A percentile compares a stretch with the other conserved stretches of the same genome.
These are phyloP conservation scores for Cylloceria caligata DNA, from an alignment of 2,888 invertebrate genomes.

Conservation along the genomic window DNA sequence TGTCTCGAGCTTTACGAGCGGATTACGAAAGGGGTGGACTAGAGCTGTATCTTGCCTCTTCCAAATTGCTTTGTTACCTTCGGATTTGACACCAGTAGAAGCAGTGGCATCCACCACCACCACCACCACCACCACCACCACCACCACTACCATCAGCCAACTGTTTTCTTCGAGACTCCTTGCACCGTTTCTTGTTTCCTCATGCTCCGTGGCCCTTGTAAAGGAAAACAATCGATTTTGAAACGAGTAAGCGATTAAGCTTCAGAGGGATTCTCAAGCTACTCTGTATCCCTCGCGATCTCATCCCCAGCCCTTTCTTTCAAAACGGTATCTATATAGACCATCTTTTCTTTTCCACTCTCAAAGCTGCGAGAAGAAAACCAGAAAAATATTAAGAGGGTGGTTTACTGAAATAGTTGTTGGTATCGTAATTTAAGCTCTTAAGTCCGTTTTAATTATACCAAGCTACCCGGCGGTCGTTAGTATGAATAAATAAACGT, in stretches of 20 bases:
- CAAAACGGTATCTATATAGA: no score
- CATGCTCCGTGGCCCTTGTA: background rate
- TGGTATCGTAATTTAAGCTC: constrained; percentile 51
- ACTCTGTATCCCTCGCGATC: constrained; percentile 9
- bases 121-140: constrained; percentile 14
- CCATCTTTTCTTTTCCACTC: background rate
- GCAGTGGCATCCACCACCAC: constrained; percentile 3
- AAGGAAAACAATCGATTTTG: constrained; percentile 45
- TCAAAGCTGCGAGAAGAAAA: background rate
- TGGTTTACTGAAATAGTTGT: constrained; percentile 21
- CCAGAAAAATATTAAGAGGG: constrained; percentile 15
- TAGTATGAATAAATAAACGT: constrained; percentile 81
- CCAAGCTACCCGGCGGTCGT: constrained; percentile 74
- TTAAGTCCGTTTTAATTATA: constrained; percentile 73
- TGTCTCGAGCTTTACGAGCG: constrained; percentile 64
- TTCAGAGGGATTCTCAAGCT: constrained; percentile 22
- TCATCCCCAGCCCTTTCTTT: background rate
- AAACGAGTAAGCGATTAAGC: constrained; percentile 24
- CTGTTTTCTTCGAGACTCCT: constrained; percentile 43
- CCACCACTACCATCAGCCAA: constrained; percentile 25
- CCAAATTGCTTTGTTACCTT: constrained; percentile 68
- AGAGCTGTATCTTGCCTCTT: constrained; percentile 32
- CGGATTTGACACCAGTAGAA: constrained; percentile 63
- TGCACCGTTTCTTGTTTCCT: background rate
- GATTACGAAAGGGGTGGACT: constrained; percentile 56